Conservation (phyloP, 2,888 invertebrate genomes). For the Suillia variegata region DNA sequence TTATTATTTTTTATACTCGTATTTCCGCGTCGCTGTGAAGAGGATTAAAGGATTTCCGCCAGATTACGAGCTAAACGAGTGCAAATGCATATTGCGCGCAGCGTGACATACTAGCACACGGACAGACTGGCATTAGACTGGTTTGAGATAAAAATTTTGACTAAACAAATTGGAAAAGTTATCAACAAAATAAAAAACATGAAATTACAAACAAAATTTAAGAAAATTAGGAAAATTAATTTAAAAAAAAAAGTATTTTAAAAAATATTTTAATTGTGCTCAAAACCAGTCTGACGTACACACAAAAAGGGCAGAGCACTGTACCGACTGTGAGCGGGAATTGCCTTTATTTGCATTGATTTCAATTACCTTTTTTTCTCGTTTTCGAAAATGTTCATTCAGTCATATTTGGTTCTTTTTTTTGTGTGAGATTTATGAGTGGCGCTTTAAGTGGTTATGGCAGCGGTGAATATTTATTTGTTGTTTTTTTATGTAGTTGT, state of each 20-base stretch:
- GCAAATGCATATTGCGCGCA: slow-evolving; percentile 26
- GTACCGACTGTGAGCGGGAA: not conserved
- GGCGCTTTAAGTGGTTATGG: not conserved
- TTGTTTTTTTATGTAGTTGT: not conserved
- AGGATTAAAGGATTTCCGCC: slow-evolving; percentile 52
- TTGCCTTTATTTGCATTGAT: slow-evolving; percentile 22
- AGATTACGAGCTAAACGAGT: slow-evolving; percentile 47
- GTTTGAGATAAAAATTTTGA: no score
- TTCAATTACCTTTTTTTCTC: slow-evolving; percentile 18
- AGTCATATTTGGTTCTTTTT: not conserved
- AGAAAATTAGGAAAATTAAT: no score
- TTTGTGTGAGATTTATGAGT: not conserved
- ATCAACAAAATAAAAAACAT: no score
- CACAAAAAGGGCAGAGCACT: no score
- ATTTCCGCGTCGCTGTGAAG: slow-evolving; percentile 50
- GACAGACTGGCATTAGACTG: no score
- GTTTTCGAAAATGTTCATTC: not conserved
- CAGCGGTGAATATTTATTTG: not conserved
- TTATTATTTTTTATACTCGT: no score
- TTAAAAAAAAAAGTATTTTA: no score
- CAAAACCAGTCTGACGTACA: no score
- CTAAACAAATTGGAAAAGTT: no score
- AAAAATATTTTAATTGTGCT: no score
- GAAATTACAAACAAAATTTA: no score
- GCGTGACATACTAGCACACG: not conserved